Evolutionary conservation across 2,113 vertebrate genomes (phyloP).

Genomic region (Clupea harengus): DNA sequence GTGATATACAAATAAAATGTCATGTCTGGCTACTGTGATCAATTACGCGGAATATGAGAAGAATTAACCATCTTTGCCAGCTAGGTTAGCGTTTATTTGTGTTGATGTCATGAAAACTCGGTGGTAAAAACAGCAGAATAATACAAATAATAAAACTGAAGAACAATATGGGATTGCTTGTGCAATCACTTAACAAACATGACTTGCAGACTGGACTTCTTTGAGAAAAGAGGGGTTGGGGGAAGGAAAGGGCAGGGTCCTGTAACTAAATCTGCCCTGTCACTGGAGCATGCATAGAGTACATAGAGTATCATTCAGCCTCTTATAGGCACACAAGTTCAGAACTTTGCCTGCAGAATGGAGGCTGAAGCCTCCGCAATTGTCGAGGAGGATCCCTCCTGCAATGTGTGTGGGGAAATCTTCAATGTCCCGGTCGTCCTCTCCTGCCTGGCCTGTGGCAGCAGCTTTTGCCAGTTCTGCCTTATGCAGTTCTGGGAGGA

Average conservation of each 20-base stretch:
- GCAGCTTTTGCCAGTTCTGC: slow-evolving; percentile 53
- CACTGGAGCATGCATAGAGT: slow-evolving; percentile 22
- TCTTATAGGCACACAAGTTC: slow-evolving; percentile 19
- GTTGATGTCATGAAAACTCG: too few species aligned
- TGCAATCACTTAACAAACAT: background rate
- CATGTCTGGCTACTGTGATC: too few species aligned
- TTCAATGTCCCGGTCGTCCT: slow-evolving; percentile 51
- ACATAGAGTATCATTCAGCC: slow-evolving; percentile 3
- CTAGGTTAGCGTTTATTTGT: too few species aligned
- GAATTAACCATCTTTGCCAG: too few species aligned
- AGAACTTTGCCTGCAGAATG: slow-evolving; percentile 1
- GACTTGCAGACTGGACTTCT: background rate
- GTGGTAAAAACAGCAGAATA: too few species aligned
- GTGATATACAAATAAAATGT: too few species aligned
- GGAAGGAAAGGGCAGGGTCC: slow-evolving; percentile 61
- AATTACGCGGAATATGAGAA: too few species aligned
- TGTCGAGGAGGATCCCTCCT: slow-evolving; percentile 48
- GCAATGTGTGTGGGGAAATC: slow-evolving; percentile 43
- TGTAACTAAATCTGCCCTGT: slow-evolving; percentile 5
- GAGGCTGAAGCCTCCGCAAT: slow-evolving; percentile 20
- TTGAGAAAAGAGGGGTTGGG: too few species aligned
- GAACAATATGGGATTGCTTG: too few species aligned
- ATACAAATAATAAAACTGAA: too few species aligned
- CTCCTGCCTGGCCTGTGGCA: slow-evolving; percentile 47
- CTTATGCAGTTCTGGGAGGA: slow-evolving; percentile 51